Conservation (phyloP, 2,113 vertebrate genomes). For the Amblyornis subalaris region DNA sequence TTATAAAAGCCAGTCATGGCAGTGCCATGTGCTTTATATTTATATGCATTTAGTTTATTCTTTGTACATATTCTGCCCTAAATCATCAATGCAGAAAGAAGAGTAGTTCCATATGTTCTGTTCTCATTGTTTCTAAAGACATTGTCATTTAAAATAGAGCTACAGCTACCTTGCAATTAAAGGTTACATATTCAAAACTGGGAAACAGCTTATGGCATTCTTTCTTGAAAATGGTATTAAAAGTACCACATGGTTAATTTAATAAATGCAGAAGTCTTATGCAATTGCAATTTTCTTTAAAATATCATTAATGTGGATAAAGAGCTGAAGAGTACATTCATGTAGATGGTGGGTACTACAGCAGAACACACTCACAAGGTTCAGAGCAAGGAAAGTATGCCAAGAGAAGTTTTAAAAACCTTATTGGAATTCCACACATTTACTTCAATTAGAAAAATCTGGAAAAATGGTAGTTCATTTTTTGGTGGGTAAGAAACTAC, state of each 20-base stretch:
- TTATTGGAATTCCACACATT: neutral
- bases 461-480: neutral
- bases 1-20: neutral
- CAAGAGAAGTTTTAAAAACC: neutral
- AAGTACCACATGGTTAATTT: neutral
- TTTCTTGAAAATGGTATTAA: neutral
- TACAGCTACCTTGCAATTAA: neutral
- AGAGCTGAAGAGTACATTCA: neutral
- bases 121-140: neutral
- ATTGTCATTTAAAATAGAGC: neutral
- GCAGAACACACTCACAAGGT: neutral
- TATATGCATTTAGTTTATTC: neutral
- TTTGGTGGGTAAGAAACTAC: neutral
- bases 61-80: neutral
- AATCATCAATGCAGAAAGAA: neutral
- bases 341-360: neutral
- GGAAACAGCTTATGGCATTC: neutral
- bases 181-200: neutral
- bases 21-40: neutral
- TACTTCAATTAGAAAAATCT: neutral
- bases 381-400: neutral
- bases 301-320: conserved; percentile 1
- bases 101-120: neutral
- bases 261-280: conserved; percentile 22
- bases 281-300: conserved; percentile 5